A percentile compares a stretch with the other conserved stretches of the same genome.
Conservation (phyloP, 2,113 vertebrate species). For the Leptocoma aspasia region DNA sequence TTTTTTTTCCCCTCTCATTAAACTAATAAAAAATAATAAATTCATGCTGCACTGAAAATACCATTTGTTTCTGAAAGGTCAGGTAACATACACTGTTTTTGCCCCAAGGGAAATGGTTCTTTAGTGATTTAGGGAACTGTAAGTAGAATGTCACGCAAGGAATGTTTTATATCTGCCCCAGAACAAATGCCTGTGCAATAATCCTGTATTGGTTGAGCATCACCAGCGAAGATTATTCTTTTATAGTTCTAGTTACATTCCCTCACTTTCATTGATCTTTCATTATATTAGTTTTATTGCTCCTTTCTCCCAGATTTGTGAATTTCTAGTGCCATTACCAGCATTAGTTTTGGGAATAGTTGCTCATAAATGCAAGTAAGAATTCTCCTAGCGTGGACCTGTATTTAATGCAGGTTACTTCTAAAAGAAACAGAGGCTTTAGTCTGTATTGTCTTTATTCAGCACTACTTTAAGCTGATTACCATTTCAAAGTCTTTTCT, state of each 20-base stretch:
- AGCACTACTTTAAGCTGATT: not conserved
- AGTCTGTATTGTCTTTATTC: not conserved
- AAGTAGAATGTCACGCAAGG: not conserved
- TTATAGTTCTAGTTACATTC: not conserved
- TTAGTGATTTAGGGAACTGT: not conserved
- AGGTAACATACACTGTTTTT: not conserved
- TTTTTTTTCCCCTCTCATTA: not conserved
- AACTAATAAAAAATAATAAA: not conserved
- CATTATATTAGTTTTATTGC: not conserved
- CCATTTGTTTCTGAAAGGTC: slow-evolving; percentile 19
- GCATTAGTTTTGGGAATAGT: not conserved
- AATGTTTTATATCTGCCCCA: not conserved
- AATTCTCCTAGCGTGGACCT: not conserved
- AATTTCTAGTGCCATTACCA: not conserved
- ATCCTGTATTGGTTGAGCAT: not conserved
- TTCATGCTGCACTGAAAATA: not conserved
- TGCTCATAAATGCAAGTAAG: not conserved
- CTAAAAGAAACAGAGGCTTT: not conserved
- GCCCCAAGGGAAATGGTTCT: not conserved
- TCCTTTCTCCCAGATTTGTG: not conserved
- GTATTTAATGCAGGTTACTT: not conserved
- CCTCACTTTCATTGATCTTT: not conserved
- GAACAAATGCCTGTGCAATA: not conserved
- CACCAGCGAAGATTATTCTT: not conserved
- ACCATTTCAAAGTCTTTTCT: not conserved